A percentile compares a stretch with the other conserved stretches of the same genome.
Evolutionary conservation across 1,140 invertebrate genomes (phyloP).

Genomic region (Phenacoccus solenopsis): DNA sequence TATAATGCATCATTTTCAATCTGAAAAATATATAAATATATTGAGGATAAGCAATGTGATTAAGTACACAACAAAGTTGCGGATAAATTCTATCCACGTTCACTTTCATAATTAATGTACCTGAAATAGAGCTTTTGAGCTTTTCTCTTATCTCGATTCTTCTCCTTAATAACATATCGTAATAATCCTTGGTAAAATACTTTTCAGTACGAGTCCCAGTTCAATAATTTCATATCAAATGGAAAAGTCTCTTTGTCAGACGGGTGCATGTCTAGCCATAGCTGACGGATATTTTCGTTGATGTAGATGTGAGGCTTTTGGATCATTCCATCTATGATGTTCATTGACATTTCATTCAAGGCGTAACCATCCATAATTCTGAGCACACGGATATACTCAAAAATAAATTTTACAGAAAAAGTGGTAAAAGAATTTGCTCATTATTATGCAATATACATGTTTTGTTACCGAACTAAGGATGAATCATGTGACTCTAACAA

Average conservation of each 20-base stretch:
- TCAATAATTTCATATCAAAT: constrained; percentile 49
- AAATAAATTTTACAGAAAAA: no score
- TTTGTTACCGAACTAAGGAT: no score
- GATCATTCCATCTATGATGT: background rate
- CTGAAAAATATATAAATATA: background rate
- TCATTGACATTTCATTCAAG: background rate
- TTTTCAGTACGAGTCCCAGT: constrained; percentile 45
- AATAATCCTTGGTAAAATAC: constrained; percentile 43
- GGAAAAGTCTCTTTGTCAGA: constrained; percentile 50
- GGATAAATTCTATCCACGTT: no score
- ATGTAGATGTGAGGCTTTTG: constrained; percentile 24
- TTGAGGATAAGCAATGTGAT: no score
- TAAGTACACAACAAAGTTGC: no score
- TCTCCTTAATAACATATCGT: constrained; percentile 46
- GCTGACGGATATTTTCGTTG: constrained; percentile 47
- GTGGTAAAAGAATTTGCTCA: no score
- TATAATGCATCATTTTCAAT: background rate
- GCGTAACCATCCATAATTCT: no score
- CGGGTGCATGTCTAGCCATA: constrained; percentile 44
- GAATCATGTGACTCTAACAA: no score
- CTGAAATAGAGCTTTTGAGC: background rate
- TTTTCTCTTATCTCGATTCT: constrained; percentile 23
- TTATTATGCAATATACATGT: no score
- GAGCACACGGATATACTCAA: no score
- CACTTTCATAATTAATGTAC: background rate